Base-by-base conservation (phyloP, 2,113 vertebrate genomes). In the Calidris pugnax region DNA sequence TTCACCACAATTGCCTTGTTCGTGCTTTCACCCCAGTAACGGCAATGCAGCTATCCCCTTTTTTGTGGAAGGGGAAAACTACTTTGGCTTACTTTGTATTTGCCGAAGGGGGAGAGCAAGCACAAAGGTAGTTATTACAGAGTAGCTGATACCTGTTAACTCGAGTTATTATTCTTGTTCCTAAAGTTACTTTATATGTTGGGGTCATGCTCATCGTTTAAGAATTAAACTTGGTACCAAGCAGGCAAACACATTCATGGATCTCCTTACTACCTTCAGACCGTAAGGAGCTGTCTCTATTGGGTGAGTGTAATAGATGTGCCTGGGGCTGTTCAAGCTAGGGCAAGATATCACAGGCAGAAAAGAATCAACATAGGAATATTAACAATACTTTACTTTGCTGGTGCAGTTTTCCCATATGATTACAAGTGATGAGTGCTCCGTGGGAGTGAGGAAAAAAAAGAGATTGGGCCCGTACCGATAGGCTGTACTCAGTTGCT, bases 261-360 rank as follows among this genome's bases (percentile, higher is more conserved):
- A 67, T 95, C 80, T 90, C 43, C 56, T 94, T 77, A 14, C 85
- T 95, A 66, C 71, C 45, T 96, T 83, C 85, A 81, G 85, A 87
- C 91, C 67, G 26, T 83, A 80, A 91, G 91, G 92, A 96, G 12
- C 81, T 63, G 82, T 78, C 85, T 95, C 85, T 67, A 72, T 27
- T 87, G 92, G 74, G 78, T 89, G 87, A 81, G 30, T 59, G 67
- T 81, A 96, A 92, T 74, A 87, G 89, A 35, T 90, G 55, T 86
- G 96, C 97, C 97, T 83, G 96, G 77, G 91, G 97, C 96, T 93
- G 39, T 97, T 97, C 97, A 97, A 97, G 97, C 95, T 80, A 33
- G 96, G 96, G 95, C 97, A 98, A 95, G 97, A 95, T 93, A 92
- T 85, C 94, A 95, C 82, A 92, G 95, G 93, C 95, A 93, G 93